Evolutionary conservation across 1,140 invertebrate genomes (phyloP).

Genomic region (Bacillus rossius): DNA sequence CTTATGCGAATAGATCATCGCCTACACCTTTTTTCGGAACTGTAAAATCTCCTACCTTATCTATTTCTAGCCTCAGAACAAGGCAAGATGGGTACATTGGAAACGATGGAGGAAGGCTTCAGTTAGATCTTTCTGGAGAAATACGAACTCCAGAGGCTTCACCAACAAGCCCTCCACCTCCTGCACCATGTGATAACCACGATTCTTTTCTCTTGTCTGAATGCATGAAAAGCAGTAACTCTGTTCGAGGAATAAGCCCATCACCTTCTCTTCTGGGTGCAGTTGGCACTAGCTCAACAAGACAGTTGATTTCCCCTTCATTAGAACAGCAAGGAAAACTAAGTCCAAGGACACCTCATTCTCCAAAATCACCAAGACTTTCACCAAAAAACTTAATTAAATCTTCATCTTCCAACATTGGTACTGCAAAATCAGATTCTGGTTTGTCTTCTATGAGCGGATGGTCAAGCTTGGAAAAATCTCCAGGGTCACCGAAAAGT

Average conservation of each 20-base stretch:
- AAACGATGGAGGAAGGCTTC: slow-evolving; percentile 26
- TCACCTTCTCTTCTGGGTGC: not conserved
- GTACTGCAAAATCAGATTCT: slow-evolving; percentile 72
- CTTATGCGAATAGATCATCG: no score
- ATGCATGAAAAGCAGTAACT: slow-evolving; percentile 32
- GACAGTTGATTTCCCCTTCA: slow-evolving; percentile 6
- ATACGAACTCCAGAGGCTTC: slow-evolving; percentile 32
- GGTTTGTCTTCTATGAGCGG: slow-evolving; percentile 80
- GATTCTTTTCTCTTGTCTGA: slow-evolving; percentile 45
- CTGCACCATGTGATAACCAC: slow-evolving; percentile 59
- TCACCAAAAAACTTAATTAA: slow-evolving; percentile 62
- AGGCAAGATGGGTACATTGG: slow-evolving; percentile 57
- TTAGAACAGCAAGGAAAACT: slow-evolving; percentile 42
- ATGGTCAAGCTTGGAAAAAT: slow-evolving; percentile 79
- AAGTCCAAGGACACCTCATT: slow-evolving; percentile 57
- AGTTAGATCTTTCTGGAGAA: no score
- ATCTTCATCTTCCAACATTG: slow-evolving; percentile 54
- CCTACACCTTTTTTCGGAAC: no score
- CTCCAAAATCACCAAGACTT: slow-evolving; percentile 64
- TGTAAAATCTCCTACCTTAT: slow-evolving; percentile 49
- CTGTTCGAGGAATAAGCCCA: slow-evolving; percentile 27
- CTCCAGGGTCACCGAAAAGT: slow-evolving; percentile 62
- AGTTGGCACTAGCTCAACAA: slow-evolving; percentile 2
- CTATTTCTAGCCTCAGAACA: slow-evolving; percentile 56
- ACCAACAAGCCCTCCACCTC: slow-evolving; percentile 68